Conservation (phyloP, 1,140 invertebrate species). For the Cylas formicarius region DNA sequence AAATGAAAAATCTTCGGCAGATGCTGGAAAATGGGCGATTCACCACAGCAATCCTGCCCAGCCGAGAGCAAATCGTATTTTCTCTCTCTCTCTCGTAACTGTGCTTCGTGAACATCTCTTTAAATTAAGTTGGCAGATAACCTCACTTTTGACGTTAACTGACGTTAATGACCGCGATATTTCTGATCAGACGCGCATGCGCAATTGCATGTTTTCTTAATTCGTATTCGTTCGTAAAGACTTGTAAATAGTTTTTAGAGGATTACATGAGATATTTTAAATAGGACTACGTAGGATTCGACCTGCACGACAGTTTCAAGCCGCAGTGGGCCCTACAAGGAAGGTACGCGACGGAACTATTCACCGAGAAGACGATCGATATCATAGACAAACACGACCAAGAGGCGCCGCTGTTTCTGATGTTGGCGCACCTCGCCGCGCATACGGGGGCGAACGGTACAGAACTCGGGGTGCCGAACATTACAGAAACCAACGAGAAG, state of each 20-base stretch:
- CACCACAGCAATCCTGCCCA: no score
- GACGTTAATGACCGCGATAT: no score
- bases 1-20: no score
- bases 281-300: conserved; percentile 24
- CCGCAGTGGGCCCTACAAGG: conserved; percentile 48
- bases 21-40: no score
- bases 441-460: conserved; percentile 64
- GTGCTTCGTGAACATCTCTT: no score
- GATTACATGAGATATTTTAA: conserved; percentile 8
- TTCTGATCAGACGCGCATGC: no score
- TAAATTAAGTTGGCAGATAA: no score
- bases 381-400: conserved; percentile 59
- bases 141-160: no score
- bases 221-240: background rate
- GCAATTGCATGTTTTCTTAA: no score
- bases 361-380: conserved; percentile 63
- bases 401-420: conserved; percentile 64
- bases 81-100: no score
- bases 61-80: no score
- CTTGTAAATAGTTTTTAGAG: no score
- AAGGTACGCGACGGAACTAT: conserved; percentile 69
- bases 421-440: conserved; percentile 70
- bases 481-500: conserved; percentile 62
- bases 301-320: conserved; percentile 29
- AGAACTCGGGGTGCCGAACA: conserved; percentile 62